Evolutionary conservation across 2,888 invertebrate species (phyloP).

Genomic region (Cactoblastis cactorum): DNA sequence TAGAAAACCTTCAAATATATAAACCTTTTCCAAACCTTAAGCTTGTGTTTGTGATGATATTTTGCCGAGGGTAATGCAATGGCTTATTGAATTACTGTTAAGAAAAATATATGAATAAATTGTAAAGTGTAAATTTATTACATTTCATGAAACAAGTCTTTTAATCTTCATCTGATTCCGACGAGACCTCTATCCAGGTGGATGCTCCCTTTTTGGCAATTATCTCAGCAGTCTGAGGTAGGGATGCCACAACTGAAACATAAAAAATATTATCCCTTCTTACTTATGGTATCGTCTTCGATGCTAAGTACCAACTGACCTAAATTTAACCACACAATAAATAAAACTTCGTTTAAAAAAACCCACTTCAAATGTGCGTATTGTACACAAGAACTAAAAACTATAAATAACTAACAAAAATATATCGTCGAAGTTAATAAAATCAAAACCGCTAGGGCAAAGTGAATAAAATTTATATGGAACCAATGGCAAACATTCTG

Average conservation of each 20-base stretch:
- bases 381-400: too few relatives aligned
- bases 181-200: constrained; percentile 70
- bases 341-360: too few relatives aligned
- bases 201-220: constrained; percentile 50
- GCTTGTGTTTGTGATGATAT: constrained; percentile 29
- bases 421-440: too few relatives aligned
- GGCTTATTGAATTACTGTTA: constrained; percentile 44
- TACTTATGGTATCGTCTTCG: too few relatives aligned
- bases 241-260: constrained; percentile 57
- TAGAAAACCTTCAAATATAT: neutral
- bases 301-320: too few relatives aligned
- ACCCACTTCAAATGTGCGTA: too few relatives aligned
- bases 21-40: neutral
- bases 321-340: too few relatives aligned
- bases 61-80: constrained; percentile 53
- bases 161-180: constrained; percentile 61
- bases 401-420: too few relatives aligned
- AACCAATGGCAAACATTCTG: too few relatives aligned
- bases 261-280: constrained; percentile 13
- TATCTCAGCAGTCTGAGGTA: constrained; percentile 60
- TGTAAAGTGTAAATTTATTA: constrained; percentile 60
- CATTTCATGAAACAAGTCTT: constrained; percentile 50
- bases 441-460: too few relatives aligned
- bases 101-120: constrained; percentile 53
- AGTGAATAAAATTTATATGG: too few relatives aligned